Evolutionary conservation across 1,140 invertebrate species (phyloP).

Genomic region (Platyscapa corneri): DNA sequence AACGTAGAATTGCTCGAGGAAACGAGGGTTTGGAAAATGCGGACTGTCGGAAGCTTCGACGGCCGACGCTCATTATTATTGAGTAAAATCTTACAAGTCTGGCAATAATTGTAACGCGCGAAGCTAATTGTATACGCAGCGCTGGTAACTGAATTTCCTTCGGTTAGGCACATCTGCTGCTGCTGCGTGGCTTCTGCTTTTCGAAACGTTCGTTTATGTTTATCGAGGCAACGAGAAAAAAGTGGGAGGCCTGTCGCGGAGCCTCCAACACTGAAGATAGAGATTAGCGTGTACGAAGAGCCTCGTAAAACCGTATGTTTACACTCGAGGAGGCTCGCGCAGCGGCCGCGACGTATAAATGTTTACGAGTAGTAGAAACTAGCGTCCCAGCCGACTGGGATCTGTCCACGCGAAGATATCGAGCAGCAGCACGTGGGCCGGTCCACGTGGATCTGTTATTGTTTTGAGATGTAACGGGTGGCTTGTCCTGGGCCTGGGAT

Average conservation of each 20-base stretch:
- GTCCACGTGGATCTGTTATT: slow-evolving; percentile 70
- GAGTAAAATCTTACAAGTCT: background rate
- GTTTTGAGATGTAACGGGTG: slow-evolving; percentile 58
- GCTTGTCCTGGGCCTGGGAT: slow-evolving; percentile 59
- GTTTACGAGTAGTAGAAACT: slow-evolving; percentile 40
- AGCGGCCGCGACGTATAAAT: background rate
- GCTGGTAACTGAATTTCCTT: background rate
- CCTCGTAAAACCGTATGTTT: slow-evolving; percentile 13
- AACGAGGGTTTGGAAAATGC: no score
- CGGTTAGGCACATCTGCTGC: background rate
- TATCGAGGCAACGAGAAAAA: background rate
- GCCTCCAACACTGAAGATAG: background rate
- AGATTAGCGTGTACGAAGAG: background rate
- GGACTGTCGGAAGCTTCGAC: no score
- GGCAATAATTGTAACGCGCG: background rate
- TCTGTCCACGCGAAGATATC: background rate
- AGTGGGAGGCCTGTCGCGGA: background rate
- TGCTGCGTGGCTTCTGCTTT: background rate
- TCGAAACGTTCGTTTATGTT: background rate
- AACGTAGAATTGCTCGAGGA: no score
- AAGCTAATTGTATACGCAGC: background rate
- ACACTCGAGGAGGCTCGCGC: background rate
- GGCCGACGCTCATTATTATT: background rate
- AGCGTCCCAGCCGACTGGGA: background rate
- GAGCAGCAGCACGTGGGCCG: slow-evolving; percentile 46